phyloP scores from a whole-genome alignment of 2,888 invertebrate genomes.

The Octonoba sinensis region DNA sequence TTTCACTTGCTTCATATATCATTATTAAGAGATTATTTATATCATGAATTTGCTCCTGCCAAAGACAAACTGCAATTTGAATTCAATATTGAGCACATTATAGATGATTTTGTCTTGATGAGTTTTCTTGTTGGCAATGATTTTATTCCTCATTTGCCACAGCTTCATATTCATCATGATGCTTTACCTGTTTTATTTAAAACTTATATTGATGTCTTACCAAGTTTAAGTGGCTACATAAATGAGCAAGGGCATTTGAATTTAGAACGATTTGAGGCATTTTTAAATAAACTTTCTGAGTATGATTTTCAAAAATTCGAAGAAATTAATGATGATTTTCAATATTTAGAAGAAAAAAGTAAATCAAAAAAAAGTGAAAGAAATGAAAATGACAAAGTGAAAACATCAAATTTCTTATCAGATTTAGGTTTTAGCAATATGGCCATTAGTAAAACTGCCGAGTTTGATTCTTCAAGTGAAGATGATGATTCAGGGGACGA shows the following conservation, averaged over 20 bases:
- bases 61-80: conserved; percentile 74
- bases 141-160: conserved; percentile 95
- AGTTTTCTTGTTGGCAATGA: conserved; percentile 98
- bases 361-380: conserved; percentile 17
- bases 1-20: conserved; percentile 94
- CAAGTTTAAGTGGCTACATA: conserved; percentile 89
- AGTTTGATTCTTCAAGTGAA: conserved; percentile 47
- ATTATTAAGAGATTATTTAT: conserved; percentile 90
- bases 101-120: conserved; percentile 99
- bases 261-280: conserved; percentile 85
- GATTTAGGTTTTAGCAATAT: conserved; percentile 47
- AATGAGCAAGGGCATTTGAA: conserved; percentile 90
- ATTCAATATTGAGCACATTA: conserved; percentile 89
- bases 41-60: conserved; percentile 83
- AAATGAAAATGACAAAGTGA: conserved; percentile 33
- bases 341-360: conserved; percentile 84
- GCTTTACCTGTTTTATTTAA: conserved; percentile 88
- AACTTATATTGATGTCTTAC: conserved; percentile 88
- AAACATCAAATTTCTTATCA: conserved; percentile 25
- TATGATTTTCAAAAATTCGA: conserved; percentile 71
- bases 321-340: conserved; percentile 76
- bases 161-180: conserved; percentile 92
- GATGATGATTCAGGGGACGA: conserved; percentile 23
- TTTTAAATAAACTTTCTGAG: conserved; percentile 71
- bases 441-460: conserved; percentile 43